A percentile compares a stretch with the other conserved stretches of the same genome.
These are phyloP conservation scores for Drosophila mayaguana DNA, from an alignment of 2,888 invertebrate species.

Conservation along the genomic window DNA sequence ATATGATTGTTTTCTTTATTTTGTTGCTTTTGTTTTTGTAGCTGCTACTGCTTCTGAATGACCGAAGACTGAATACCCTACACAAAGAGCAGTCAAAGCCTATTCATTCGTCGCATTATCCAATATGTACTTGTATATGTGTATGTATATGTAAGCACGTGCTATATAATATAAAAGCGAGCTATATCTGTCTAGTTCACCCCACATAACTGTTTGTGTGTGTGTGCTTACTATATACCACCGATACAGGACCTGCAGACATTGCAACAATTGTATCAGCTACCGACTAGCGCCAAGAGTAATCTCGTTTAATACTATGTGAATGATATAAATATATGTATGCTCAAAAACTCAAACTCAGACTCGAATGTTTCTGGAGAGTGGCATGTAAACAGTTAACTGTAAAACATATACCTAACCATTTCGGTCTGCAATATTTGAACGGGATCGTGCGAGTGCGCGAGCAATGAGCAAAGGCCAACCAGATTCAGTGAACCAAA, in stretches of 20 bases:
- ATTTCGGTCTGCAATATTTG: no score
- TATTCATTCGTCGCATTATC: background rate
- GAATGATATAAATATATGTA: no score
- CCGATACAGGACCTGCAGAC: background rate
- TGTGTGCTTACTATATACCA: background rate
- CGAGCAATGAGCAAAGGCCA: no score
- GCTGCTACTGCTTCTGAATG: background rate
- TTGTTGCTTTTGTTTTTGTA: background rate
- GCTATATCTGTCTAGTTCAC: background rate
- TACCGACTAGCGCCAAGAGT: background rate
- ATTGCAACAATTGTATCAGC: no score
- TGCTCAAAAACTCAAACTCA: no score
- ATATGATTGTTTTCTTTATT: background rate
- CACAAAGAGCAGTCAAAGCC: conserved; percentile 1
- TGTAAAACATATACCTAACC: no score
- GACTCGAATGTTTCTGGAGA: no score
- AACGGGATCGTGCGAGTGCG: no score
- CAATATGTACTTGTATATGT: background rate
- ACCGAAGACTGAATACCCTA: conserved; percentile 5
- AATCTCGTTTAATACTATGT: background rate
- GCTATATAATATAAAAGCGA: background rate
- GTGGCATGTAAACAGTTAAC: no score
- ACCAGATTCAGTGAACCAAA: no score
- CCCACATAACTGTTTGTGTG: background rate
- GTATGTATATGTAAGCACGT: background rate